Percentiles rank a stretch among this genome's conserved stretches.
These are phyloP conservation scores for Petromus typicus DNA, from an alignment of 2,113 vertebrate genomes.

Conservation along the genomic window DNA sequence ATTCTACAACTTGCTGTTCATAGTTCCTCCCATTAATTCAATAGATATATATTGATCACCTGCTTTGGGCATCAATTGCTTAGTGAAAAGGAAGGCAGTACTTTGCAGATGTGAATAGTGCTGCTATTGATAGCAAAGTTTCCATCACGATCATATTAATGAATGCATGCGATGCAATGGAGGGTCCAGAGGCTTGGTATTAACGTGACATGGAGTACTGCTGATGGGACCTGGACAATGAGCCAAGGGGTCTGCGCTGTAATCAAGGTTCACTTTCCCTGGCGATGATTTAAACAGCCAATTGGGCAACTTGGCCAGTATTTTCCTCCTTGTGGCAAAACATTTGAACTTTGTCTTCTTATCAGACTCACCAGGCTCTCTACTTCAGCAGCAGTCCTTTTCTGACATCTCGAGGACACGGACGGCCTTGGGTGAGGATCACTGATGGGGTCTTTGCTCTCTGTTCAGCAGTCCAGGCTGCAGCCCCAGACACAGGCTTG, in stretches of 20 bases:
- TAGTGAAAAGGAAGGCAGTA: background rate
- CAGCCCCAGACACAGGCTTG: background rate
- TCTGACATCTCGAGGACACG: conserved; percentile 27
- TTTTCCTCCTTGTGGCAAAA: background rate
- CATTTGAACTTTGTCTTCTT: background rate
- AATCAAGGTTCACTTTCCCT: background rate
- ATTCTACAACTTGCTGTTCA: background rate
- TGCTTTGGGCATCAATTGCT: background rate
- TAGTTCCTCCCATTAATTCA: conserved; percentile 39
- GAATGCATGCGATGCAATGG: background rate
- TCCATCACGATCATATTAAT: background rate
- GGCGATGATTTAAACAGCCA: background rate
- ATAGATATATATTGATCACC: background rate
- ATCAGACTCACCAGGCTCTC: background rate
- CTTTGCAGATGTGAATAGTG: background rate
- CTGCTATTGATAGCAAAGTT: background rate
- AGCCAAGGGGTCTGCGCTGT: background rate
- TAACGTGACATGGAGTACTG: background rate
- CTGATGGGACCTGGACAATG: background rate
- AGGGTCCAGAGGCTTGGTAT: background rate
- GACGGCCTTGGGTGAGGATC: background rate
- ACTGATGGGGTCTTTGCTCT: background rate
- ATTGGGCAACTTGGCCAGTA: background rate
- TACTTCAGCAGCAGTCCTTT: background rate
- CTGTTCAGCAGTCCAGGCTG: background rate